Conservation (phyloP, 2,797 vertebrate species). For the Tachyglossus aculeatus region DNA sequence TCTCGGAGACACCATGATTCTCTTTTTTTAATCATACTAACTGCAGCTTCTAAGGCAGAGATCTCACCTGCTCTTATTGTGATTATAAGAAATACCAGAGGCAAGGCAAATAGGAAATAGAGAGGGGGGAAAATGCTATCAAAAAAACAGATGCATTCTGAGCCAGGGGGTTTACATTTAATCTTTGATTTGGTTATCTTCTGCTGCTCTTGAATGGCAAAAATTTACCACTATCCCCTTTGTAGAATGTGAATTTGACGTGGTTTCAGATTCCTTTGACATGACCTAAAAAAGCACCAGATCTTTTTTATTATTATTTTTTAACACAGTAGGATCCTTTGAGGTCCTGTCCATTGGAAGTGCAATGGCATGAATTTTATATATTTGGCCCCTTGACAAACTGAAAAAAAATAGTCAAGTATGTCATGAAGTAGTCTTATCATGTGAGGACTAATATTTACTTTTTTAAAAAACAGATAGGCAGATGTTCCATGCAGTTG, state of each 20-base stretch:
- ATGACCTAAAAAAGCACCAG: not conserved
- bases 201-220: not conserved
- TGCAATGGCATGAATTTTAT: not conserved
- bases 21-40: slow-evolving; percentile 32
- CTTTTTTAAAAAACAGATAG: not conserved
- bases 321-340: not conserved
- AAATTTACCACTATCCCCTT: not conserved
- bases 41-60: slow-evolving; percentile 3
- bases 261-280: not conserved
- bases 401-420: not conserved
- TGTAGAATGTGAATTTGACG: too few relatives aligned
- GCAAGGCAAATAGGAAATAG: not conserved
- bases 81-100: slow-evolving; percentile 5
- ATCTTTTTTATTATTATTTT: too few relatives aligned
- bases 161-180: slow-evolving; percentile 8
- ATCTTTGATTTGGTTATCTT: slow-evolving; percentile 10
- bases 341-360: not conserved
- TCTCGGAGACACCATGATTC: slow-evolving; percentile 6
- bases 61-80: slow-evolving; percentile 12
- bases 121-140: not conserved
- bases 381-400: slow-evolving; percentile 16
- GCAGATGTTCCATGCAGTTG: not conserved
- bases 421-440: too few relatives aligned
- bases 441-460: not conserved
- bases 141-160: not conserved